Base-by-base conservation (phyloP, 2,888 invertebrate genomes). In the Thumatha senex region DNA sequence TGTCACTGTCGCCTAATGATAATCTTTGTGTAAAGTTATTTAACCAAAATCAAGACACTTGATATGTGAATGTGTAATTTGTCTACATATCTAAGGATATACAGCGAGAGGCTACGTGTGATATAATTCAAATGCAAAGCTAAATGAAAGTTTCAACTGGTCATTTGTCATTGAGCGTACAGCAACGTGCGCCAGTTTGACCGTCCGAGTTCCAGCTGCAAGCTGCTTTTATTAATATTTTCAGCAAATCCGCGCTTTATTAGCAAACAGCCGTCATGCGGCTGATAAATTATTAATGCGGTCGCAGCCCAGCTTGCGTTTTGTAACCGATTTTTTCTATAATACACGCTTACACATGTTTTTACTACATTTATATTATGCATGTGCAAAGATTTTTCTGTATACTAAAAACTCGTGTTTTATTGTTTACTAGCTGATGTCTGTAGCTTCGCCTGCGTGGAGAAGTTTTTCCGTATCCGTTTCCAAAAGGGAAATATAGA, bases 241-340 rank as follows among this genome's bases (percentile, higher is more conserved):
- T 85, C 87, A 86, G 79, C 80, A 86, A 89, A 87, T 86, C 86
- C 80, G 80, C 86, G 90, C 88, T 90, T 90, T 91, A 91, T 91
- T 91, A 90, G 90, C 88, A 89, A 90, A 90, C 90, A 89, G 84
- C 84, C 86, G 90, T 91, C 90, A 89, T 87, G 84, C 73, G 89
- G 85, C 88, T 89, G 89, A 90, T 90, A 90, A 90, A 90, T 91
- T 91, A 91, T 91, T 89, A 90, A 91, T 89, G 90, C 83, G 90
- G 90, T 88, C 74, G 73, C 73, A 65, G 78, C 82, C 68, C 87
- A 84, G 89, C 82, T 80, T 86, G 84, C 75, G 75, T 80, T 79
- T 76, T 77, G 80, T 75, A 78, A 80, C 76, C 70, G 78, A 78
- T 87, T 87, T 86, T 87, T 86, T 83, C 80, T 48, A 55, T 56